Evolutionary conservation across 1,140 invertebrate species (phyloP).

Genomic region (Bombus haemorrhoidalis): DNA sequence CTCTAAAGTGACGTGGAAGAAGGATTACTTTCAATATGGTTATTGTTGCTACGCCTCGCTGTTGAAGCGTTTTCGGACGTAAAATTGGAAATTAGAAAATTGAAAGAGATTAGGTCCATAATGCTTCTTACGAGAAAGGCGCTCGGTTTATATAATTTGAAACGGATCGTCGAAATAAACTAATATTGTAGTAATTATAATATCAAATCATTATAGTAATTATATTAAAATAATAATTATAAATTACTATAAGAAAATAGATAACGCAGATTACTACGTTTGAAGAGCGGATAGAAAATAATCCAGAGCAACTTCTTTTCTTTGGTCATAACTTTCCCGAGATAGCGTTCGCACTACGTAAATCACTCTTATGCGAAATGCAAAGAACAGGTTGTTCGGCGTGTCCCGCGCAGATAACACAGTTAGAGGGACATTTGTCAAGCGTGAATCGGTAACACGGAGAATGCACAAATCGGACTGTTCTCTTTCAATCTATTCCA

Average conservation of each 20-base stretch:
- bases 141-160: too few relatives aligned
- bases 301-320: background rate
- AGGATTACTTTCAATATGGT: background rate
- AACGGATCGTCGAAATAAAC: too few relatives aligned
- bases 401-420: background rate
- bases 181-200: too few relatives aligned
- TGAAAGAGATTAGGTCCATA: background rate
- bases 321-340: background rate
- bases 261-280: background rate
- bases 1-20: background rate
- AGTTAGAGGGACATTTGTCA: slow-evolving; percentile 2
- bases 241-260: background rate
- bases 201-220: too few relatives aligned
- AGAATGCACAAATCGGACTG: background rate
- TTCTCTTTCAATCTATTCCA: slow-evolving; percentile 27
- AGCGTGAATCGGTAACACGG: background rate
- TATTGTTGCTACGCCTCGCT: too few relatives aligned
- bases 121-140: too few relatives aligned
- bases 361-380: slow-evolving; percentile 14
- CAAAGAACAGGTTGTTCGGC: slow-evolving; percentile 3
- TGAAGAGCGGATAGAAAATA: background rate
- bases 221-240: too few relatives aligned
- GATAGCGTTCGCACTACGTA: background rate
- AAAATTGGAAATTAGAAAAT: background rate
- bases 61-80: background rate